phyloP scores from a whole-genome alignment of 2,797 vertebrate species.

The Urocyon cinereoargenteus region DNA sequence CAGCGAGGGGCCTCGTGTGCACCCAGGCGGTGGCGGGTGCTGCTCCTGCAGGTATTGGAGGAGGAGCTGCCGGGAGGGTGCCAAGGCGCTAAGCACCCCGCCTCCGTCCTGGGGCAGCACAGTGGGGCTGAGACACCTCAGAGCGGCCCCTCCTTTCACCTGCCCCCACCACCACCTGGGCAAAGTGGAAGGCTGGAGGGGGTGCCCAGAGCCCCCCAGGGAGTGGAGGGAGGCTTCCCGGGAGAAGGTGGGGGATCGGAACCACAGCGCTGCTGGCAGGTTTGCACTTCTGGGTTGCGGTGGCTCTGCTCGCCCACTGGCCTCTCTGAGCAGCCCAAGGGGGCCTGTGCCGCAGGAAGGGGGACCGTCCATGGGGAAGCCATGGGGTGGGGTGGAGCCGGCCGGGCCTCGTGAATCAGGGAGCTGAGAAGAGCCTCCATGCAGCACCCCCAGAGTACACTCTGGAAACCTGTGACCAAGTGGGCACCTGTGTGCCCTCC shows the following conservation, averaged over 20 bases:
- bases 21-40: no score
- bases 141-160: neutral
- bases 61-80: no score
- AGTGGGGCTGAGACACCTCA: neutral
- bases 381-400: neutral
- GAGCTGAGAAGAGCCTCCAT: fast-evolving
- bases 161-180: neutral
- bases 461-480: neutral
- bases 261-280: neutral
- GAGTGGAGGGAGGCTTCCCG: neutral
- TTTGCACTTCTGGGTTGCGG: neutral
- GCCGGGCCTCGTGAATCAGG: neutral
- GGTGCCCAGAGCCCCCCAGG: neutral
- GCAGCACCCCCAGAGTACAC: fast-evolving
- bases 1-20: neutral
- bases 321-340: neutral
- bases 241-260: neutral
- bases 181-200: neutral
- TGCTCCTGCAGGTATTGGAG: neutral
- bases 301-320: neutral
- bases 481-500: neutral
- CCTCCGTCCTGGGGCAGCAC: fast-evolving
- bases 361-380: neutral
- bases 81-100: neutral
- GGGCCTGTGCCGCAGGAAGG: neutral